Percentiles rank a stretch among this genome's conserved stretches.
phyloP scores from a whole-genome alignment of 2,113 vertebrate genomes.

The Acinonyx jubatus region DNA sequence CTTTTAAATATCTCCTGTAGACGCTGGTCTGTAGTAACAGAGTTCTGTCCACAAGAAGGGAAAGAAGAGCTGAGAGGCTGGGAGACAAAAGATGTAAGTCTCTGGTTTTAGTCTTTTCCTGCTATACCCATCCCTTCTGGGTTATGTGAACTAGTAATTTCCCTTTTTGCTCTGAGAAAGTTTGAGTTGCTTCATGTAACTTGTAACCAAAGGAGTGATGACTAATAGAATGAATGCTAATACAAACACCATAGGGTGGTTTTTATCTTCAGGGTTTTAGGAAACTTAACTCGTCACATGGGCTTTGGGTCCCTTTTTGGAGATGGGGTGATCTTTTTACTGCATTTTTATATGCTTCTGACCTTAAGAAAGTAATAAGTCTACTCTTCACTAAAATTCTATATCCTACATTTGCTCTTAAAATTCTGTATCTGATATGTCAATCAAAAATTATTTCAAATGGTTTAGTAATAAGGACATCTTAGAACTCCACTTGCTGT shows the following conservation, averaged over 20 bases:
- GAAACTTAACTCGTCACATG: background rate
- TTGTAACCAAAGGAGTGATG: background rate
- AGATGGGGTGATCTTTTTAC: background rate
- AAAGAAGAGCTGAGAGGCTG: background rate
- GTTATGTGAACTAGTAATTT: background rate
- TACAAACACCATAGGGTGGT: background rate
- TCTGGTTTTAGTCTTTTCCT: background rate
- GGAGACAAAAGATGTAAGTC: background rate
- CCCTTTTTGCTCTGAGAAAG: background rate
- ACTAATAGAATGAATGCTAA: background rate
- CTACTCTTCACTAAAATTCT: background rate
- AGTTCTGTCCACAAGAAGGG: background rate
- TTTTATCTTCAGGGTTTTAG: background rate
- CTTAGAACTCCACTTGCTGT: background rate
- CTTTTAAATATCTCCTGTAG: background rate
- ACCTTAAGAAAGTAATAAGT: slow-evolving; percentile 10
- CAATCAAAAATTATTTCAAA: slow-evolving; percentile 35
- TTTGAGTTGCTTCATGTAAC: background rate
- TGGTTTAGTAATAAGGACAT: slow-evolving; percentile 27
- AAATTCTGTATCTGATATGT: background rate
- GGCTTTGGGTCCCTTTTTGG: background rate
- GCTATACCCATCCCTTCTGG: background rate
- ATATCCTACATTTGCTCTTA: slow-evolving; percentile 8
- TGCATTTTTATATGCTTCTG: background rate
- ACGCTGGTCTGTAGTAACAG: background rate